A percentile compares a stretch with the other conserved stretches of the same genome.
These are phyloP conservation scores for Anthopleura sola DNA, from an alignment of 64 coral and sea anemone species.

Conservation along the genomic window DNA sequence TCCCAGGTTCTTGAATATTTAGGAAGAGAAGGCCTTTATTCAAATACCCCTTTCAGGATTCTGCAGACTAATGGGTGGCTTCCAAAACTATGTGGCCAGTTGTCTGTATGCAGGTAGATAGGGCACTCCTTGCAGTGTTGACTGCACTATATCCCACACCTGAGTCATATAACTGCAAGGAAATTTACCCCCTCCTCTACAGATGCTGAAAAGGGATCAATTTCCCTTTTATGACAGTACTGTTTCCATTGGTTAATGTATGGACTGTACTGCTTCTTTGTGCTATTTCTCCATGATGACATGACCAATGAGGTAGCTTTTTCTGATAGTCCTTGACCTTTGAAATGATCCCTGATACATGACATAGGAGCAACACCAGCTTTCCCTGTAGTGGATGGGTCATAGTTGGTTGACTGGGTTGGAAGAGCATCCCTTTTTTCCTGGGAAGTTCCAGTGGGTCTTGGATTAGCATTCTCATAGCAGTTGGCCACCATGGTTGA, in stretches of 20 bases:
- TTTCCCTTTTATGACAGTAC: constrained; percentile 33
- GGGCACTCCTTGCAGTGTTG: constrained; percentile 52
- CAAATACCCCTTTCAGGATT: too few relatives aligned
- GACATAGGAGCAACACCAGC: constrained; percentile 40
- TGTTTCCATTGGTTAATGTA: constrained; percentile 31
- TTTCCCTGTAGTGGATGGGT: constrained; percentile 40
- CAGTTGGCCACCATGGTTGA: constrained; percentile 14
- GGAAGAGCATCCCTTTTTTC: constrained; percentile 13
- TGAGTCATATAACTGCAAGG: constrained; percentile 30
- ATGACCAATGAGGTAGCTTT: constrained; percentile 36
- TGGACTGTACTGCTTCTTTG: constrained; percentile 26
- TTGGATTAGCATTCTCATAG: constrained; percentile 27
- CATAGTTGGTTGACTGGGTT: constrained; percentile 10
- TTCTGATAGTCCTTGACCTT: constrained; percentile 47
- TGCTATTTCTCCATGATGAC: constrained; percentile 26
- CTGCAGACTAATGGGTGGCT: too few relatives aligned
- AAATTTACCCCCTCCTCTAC: constrained; percentile 44
- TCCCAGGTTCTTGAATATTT: too few relatives aligned
- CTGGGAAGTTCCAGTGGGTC: constrained; percentile 26
- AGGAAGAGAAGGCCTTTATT: too few relatives aligned
- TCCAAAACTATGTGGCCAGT: too few relatives aligned
- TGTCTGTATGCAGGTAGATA: constrained; percentile 24
- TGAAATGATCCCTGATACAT: constrained; percentile 40
- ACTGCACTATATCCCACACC: constrained; percentile 27
- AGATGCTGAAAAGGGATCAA: constrained; percentile 19